Base-by-base conservation (phyloP, 1,140 invertebrate species). In the Caenorhabditis briggsae region DNA sequence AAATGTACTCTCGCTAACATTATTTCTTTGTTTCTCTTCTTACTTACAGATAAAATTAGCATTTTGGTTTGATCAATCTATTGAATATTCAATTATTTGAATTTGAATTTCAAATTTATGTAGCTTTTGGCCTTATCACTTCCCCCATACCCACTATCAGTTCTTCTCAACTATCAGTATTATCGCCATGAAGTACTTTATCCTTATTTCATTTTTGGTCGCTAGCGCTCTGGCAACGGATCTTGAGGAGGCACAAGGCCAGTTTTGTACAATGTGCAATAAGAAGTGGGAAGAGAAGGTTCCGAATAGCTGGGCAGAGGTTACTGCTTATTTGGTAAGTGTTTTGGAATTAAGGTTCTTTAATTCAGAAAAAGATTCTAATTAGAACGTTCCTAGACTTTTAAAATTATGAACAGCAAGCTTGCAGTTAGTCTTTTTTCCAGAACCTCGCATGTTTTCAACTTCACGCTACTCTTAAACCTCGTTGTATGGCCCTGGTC, bases 381-480 rank as follows among this genome's bases (percentile, higher is more conserved):
- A 33, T 56, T 2, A 53, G 50, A 53, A 12, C 9, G 2, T 53
- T 53, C 16, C 50, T 12, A 53, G 50, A 53, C 16, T 16, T 5
- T 16, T 9, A 2, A 16, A 53, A 9, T 1, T 53, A 53, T 12
- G 50, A 53, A 53, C 50, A 1, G 14, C 56, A 18, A 18, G n/a
- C 7, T 58, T 58, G 1, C 1, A n/a, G 56, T 58, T 58, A 18
- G 2, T 58, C n/a, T 58, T 58, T 43, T 43, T 70, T 70, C 33
- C 64, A 70, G 64, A 70, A 70, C 41, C 64, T 70, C 18, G 64
- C 64, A 5, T 70, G 64, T 46, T 70, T 70, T 33, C 64, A 70
- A 70, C 64, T 70, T 18, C 64, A 70, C 14, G 11, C 33, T 16
- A 70, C 64, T 18, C 64, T 70, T 14, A 70, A 70, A 16, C 64